Evolutionary conservation across 2,888 invertebrate genomes (phyloP).

Genomic region (Scaeva pyrastri): DNA sequence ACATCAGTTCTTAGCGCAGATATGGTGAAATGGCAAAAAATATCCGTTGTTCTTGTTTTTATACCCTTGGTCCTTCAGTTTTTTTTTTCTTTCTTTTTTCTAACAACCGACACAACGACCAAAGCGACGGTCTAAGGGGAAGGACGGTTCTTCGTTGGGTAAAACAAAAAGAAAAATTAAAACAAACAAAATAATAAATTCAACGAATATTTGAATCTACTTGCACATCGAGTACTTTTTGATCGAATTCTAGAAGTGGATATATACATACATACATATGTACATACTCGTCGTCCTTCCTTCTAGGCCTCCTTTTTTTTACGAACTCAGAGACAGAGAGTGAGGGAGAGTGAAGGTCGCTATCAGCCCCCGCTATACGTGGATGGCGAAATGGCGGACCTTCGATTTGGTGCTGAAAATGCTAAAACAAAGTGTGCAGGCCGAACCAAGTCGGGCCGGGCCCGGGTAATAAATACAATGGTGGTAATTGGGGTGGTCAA

Average conservation of each 20-base stretch:
- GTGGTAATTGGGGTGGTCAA: slow-evolving; percentile 70
- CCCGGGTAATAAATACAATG: slow-evolving; percentile 51
- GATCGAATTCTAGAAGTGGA: slow-evolving; percentile 29
- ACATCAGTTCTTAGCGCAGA: slow-evolving; percentile 31
- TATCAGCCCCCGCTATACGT: background rate
- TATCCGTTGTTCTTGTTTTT: slow-evolving; percentile 10
- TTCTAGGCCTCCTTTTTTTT: background rate
- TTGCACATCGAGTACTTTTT: slow-evolving; percentile 43
- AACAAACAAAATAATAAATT: slow-evolving; percentile 9
- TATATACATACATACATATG: too few relatives aligned
- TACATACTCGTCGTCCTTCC: background rate
- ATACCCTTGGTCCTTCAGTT: slow-evolving; percentile 1
- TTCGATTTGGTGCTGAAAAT: slow-evolving; percentile 28
- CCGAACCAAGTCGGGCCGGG: too few relatives aligned
- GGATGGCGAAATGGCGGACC: background rate
- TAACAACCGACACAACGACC: background rate
- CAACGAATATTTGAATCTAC: slow-evolving; percentile 34
- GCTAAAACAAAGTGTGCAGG: slow-evolving; percentile 25
- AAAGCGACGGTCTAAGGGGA: background rate
- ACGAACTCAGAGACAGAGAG: too few relatives aligned
- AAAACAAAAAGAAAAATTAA: background rate
- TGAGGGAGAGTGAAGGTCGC: slow-evolving; percentile 19
- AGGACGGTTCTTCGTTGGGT: background rate
- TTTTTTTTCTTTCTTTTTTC: background rate
- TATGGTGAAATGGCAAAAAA: slow-evolving; percentile 20